Base-by-base conservation (phyloP, 2,797 vertebrate species). In the Sebastes goodei region DNA sequence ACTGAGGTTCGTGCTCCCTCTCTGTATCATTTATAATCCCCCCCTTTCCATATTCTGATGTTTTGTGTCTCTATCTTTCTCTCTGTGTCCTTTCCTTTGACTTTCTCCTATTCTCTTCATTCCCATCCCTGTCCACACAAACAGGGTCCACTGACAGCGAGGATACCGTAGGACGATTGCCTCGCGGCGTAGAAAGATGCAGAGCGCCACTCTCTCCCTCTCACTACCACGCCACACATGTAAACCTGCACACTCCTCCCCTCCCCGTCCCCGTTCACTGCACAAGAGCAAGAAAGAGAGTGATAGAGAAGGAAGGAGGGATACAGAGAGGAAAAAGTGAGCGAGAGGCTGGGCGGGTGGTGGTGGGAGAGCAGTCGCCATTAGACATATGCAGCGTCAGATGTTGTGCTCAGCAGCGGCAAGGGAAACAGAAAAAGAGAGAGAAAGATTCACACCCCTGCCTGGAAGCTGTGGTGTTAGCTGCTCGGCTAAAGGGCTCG, bases 341-440 rank as follows among this genome's bases (percentile, higher is more conserved):
- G 86, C 53, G 82, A 82, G 82, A 89, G 75, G 80, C 76, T 72
- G 89, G 82, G 89, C 71, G 89, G 49, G 49, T 49, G 82, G 78
- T 83, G 88, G 85, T 72, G 70, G 70, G 70, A 23, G 86, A 83
- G 83, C 80, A 10, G 88, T 89, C 88, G 81, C 88, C 89, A 91
- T 92, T 89, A 77, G 92, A 91, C 91, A 84, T 89, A 88, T 89
- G 93, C 91, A 87, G 89, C 69, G 71, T 93, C 89, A 89, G 89
- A 89, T 81, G 88, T 89, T 85, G 83, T 73, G 87, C 82, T 90
- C 87, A 78, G 88, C 87, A 78, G 80, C 86, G 21, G 57, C 12
- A 14, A 71, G 68, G 66, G 72, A 75, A 30, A 63, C 62, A 56
- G 83, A 63, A 72, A 70, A 27, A 52, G 46, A 64, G 60, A 76